These are phyloP conservation scores for Quadroppia sp. DNA, from an alignment of 2,888 invertebrate genomes.

Conservation along the genomic window DNA sequence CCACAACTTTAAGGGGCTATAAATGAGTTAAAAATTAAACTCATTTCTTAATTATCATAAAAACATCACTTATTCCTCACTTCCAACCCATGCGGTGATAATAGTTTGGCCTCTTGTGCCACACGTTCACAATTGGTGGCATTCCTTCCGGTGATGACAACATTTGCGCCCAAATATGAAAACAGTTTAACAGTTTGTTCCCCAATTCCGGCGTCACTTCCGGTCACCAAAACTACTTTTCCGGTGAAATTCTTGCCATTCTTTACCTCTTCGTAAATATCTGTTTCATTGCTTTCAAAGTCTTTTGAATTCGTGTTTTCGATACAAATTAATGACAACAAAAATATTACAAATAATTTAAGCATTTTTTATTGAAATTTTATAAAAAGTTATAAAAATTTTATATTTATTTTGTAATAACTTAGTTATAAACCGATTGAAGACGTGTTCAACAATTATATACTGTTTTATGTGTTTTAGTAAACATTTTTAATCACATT, in stretches of 20 bases:
- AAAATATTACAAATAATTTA: not conserved
- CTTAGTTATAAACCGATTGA: too few species aligned
- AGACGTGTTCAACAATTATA: too few species aligned
- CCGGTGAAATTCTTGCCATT: constrained; percentile 11
- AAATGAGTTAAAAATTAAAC: not conserved
- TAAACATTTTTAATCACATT: too few species aligned
- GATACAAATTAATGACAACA: not conserved
- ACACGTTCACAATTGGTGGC: constrained; percentile 9
- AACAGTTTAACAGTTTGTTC: constrained; percentile 38
- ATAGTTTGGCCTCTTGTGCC: constrained; percentile 10
- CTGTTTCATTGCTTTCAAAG: not conserved
- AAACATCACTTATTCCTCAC: not conserved
- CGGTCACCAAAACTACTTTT: constrained; percentile 34
- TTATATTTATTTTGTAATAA: too few species aligned
- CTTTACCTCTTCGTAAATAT: not conserved
- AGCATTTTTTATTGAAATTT: not conserved
- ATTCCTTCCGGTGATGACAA: constrained; percentile 33
- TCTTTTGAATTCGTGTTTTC: not conserved
- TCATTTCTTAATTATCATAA: not conserved
- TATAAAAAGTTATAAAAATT: too few species aligned
- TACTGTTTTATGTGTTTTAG: too few species aligned
- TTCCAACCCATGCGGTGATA: constrained; percentile 27
- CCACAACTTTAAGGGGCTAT: constrained; percentile 37
- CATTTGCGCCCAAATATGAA: constrained; percentile 27
- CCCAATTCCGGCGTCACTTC: constrained; percentile 35